A percentile compares a stretch with the other conserved stretches of the same genome.
These are phyloP conservation scores for Anser brachyrhynchus DNA, from an alignment of 2,113 vertebrate species.

Conservation along the genomic window DNA sequence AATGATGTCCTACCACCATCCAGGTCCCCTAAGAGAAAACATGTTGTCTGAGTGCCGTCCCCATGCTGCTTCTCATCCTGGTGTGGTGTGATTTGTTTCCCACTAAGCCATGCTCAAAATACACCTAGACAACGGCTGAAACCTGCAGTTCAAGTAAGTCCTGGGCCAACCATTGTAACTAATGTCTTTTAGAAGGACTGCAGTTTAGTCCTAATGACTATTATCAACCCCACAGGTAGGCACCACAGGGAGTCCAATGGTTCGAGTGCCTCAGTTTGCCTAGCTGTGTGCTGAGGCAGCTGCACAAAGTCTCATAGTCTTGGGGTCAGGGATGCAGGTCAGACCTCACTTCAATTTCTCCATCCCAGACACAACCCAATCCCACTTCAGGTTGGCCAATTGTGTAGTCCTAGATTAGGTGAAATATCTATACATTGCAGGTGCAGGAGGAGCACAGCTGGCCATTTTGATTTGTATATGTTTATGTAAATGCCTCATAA, in stretches of 20 bases:
- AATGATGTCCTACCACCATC: neutral
- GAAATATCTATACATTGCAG: neutral
- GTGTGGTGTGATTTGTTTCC: neutral
- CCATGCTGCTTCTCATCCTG: neutral
- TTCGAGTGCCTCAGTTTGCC: neutral
- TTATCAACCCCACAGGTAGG: neutral
- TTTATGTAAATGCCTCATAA: slow-evolving; percentile 71
- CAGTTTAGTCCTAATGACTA: neutral
- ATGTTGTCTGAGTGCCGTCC: neutral
- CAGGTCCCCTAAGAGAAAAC: neutral
- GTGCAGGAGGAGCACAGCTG: slow-evolving; percentile 43
- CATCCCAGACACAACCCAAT: neutral
- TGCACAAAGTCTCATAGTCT: neutral
- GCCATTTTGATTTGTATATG: slow-evolving; percentile 54
- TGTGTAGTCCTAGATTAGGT: neutral
- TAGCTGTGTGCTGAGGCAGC: neutral
- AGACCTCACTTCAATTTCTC: neutral
- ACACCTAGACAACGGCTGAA: neutral
- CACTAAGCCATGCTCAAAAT: neutral
- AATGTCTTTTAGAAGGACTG: accelerated
- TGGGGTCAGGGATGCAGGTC: accelerated
- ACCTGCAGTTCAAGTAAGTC: neutral
- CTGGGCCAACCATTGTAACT: neutral
- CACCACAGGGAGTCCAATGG: accelerated
- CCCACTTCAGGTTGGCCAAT: accelerated